Evolutionary conservation across 37 sponge, comb jelly and placozoan genomes (phyloP).

Genomic region (Hormiphora californensis): DNA sequence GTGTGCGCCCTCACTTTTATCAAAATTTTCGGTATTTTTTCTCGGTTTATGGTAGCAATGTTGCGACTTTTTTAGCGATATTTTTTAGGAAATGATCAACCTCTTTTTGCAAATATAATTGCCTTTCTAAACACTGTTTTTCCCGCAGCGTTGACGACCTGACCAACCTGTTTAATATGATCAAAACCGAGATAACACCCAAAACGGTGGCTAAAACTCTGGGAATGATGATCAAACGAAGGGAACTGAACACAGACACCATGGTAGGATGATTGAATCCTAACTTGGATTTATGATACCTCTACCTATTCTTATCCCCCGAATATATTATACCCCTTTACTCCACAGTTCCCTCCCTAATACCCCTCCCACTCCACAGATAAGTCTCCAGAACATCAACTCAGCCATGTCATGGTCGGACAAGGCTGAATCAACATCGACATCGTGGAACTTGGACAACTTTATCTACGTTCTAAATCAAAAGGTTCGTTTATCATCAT

Average conservation of each 20-base stretch:
- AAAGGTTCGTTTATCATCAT: slow-evolving; percentile 56
- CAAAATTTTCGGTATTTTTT: too few relatives aligned
- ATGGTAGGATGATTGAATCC: not conserved
- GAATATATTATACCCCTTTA: too few relatives aligned
- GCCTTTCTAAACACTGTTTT: too few relatives aligned
- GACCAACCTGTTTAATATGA: slow-evolving; percentile 74
- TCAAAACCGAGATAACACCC: slow-evolving; percentile 61
- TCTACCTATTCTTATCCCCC: too few relatives aligned
- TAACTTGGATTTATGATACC: not conserved
- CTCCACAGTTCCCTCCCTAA: too few relatives aligned
- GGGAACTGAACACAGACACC: not conserved
- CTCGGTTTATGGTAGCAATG: too few relatives aligned
- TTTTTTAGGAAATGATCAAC: too few relatives aligned
- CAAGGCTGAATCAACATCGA: slow-evolving; percentile 57
- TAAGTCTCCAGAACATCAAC: slow-evolving; percentile 53
- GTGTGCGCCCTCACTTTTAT: slow-evolving; percentile 85
- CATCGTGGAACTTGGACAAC: slow-evolving; percentile 77
- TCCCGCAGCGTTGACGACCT: slow-evolving; percentile 60
- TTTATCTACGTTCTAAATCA: slow-evolving; percentile 65
- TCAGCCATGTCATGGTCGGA: slow-evolving; percentile 12
- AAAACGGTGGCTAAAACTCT: slow-evolving; percentile 73
- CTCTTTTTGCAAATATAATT: too few relatives aligned
- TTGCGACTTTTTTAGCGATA: too few relatives aligned
- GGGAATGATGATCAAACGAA: slow-evolving; percentile 58
- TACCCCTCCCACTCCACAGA: not conserved